phyloP scores from a whole-genome alignment of 35 echinoderm and acorn worm genomes.

The Anneissia japonica region DNA sequence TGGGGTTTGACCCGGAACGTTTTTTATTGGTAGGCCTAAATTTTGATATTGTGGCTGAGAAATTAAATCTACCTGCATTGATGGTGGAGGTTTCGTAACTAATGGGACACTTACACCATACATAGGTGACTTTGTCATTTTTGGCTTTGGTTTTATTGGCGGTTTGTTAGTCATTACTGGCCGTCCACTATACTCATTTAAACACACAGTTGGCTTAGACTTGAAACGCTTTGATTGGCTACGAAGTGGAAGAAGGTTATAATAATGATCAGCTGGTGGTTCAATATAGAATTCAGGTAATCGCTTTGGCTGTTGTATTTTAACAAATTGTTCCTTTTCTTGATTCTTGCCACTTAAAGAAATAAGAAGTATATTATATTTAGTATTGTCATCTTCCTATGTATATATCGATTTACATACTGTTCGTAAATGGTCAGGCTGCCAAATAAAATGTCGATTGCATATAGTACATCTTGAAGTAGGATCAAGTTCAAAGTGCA shows the following conservation, averaged over 20 bases:
- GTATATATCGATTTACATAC: no score
- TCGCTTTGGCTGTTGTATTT: not conserved
- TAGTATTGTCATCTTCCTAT: no score
- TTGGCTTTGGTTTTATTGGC: not conserved
- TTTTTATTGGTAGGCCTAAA: not conserved
- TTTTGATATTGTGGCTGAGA: not conserved
- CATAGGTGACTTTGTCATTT: not conserved
- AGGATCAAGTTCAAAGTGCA: no score
- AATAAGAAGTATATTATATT: not conserved
- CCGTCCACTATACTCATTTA: not conserved
- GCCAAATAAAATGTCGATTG: no score
- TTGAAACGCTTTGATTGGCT: not conserved
- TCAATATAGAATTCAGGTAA: not conserved
- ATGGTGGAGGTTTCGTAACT: no score
- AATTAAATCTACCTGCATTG: not conserved
- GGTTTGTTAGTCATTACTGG: not conserved
- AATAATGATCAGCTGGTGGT: not conserved
- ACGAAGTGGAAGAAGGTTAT: not conserved
- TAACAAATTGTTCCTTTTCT: not conserved
- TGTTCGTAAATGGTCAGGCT: no score
- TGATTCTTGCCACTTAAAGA: not conserved
- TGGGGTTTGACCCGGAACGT: not conserved
- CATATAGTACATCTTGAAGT: no score
- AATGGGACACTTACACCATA: not conserved
- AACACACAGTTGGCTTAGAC: not conserved